Evolutionary conservation across 2,113 vertebrate genomes (phyloP).

Genomic region (Crotalus helleri): DNA sequence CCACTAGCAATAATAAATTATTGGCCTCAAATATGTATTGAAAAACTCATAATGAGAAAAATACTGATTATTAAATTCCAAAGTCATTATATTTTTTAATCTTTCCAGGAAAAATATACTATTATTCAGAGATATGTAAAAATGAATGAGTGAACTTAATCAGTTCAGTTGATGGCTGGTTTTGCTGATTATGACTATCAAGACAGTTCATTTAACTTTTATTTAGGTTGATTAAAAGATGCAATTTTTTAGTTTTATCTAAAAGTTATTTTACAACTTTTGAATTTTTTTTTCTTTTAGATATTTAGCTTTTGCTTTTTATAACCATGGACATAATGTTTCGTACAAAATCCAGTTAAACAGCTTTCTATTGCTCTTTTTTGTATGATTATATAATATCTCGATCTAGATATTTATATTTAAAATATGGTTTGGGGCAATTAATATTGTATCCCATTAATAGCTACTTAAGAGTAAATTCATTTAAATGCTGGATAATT

Average conservation of each 20-base stretch:
- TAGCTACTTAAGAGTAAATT: not conserved
- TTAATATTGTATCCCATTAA: not conserved
- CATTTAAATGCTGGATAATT: not conserved
- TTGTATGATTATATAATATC: not conserved
- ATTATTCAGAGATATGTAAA: not conserved
- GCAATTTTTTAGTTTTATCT: not conserved
- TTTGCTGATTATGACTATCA: not conserved
- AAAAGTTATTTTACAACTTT: not conserved
- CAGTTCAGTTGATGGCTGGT: not conserved
- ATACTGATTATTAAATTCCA: constrained; percentile 22
- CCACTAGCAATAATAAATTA: not conserved
- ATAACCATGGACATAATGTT: not conserved
- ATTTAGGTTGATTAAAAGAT: not conserved
- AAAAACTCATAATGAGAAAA: not conserved
- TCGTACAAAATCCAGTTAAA: not conserved
- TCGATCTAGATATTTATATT: not conserved
- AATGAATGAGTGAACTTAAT: not conserved
- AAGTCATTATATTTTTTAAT: not conserved
- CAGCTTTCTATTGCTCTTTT: not conserved
- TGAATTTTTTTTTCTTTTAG: not conserved
- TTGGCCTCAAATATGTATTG: not conserved
- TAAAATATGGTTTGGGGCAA: not conserved
- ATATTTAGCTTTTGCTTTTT: not conserved
- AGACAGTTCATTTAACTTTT: not conserved
- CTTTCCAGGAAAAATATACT: not conserved